phyloP scores from a whole-genome alignment of 2,888 invertebrate genomes.

The Calliopum simillimum region DNA sequence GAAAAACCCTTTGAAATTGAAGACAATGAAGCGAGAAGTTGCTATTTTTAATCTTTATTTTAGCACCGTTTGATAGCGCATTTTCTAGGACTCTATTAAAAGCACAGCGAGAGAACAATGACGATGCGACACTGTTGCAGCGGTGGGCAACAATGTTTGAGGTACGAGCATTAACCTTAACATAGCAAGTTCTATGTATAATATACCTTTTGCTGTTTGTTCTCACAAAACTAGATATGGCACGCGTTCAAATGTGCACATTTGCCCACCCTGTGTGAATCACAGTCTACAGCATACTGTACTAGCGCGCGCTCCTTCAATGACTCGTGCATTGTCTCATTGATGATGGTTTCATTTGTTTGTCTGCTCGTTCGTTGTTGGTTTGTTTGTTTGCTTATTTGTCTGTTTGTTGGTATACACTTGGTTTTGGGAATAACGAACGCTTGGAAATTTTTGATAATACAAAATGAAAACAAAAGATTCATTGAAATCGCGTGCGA shows the following conservation, averaged over 20 bases:
- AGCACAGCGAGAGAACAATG: neutral
- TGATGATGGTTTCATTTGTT: constrained; percentile 8
- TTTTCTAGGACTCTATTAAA: neutral
- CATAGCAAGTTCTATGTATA: too few relatives aligned
- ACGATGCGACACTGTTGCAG: neutral
- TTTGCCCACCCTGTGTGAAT: neutral
- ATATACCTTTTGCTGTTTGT: too few relatives aligned
- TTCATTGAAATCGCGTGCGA: neutral
- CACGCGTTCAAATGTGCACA: neutral
- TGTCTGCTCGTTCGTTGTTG: constrained; percentile 3
- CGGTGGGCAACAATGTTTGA: neutral
- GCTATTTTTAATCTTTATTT: constrained; percentile 8
- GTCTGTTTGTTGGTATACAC: neutral
- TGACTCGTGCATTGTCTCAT: neutral
- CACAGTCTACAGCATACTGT: neutral
- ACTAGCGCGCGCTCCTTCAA: neutral
- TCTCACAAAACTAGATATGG: too few relatives aligned
- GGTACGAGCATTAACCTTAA: too few relatives aligned
- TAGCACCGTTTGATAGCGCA: neutral
- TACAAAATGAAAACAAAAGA: constrained; percentile 25
- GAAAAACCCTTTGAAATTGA: neutral
- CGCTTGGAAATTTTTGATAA: constrained; percentile 24
- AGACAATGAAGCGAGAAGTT: constrained; percentile 9
- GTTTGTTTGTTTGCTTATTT: neutral
- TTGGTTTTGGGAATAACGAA: neutral